These are phyloP conservation scores for Takifugu rubripes DNA, from an alignment of 2,797 vertebrate species.

Conservation along the genomic window DNA sequence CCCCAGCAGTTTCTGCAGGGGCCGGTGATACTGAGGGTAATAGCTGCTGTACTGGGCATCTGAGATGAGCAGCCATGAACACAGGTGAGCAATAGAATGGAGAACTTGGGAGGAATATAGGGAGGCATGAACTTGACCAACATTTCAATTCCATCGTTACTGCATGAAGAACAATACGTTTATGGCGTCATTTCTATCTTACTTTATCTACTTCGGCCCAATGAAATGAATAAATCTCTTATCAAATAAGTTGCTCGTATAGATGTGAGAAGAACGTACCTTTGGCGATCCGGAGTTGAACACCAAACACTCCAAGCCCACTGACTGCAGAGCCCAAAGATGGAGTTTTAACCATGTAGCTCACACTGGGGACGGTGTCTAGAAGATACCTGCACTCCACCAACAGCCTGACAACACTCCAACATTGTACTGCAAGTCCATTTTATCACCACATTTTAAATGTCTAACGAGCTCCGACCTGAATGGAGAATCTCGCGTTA, in stretches of 20 bases:
- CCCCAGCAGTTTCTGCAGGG: conserved; percentile 72
- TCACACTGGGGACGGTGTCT: conserved; percentile 56
- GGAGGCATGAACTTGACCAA: no score
- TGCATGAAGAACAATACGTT: no score
- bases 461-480: conserved; percentile 53
- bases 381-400: conserved; percentile 76
- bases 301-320: conserved; percentile 72
- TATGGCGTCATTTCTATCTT: no score
- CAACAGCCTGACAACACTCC: conserved; percentile 59
- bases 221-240: not conserved
- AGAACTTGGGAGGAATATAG: no score
- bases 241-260: not conserved
- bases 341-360: conserved; percentile 77
- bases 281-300: conserved; percentile 78
- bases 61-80: conserved; percentile 22
- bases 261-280: conserved; percentile 39
- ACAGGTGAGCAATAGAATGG: no score
- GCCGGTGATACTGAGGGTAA: conserved; percentile 78
- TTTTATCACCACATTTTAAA: not conserved
- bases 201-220: no score
- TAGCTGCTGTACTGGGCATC: conserved; percentile 70
- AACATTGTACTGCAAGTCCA: not conserved
- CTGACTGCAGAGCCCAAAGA: conserved; percentile 66
- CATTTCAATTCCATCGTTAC: no score
- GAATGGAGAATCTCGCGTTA: conserved; percentile 76